Evolutionary conservation across 1,140 invertebrate species (phyloP).

Genomic region (Campoletis sonorensis): DNA sequence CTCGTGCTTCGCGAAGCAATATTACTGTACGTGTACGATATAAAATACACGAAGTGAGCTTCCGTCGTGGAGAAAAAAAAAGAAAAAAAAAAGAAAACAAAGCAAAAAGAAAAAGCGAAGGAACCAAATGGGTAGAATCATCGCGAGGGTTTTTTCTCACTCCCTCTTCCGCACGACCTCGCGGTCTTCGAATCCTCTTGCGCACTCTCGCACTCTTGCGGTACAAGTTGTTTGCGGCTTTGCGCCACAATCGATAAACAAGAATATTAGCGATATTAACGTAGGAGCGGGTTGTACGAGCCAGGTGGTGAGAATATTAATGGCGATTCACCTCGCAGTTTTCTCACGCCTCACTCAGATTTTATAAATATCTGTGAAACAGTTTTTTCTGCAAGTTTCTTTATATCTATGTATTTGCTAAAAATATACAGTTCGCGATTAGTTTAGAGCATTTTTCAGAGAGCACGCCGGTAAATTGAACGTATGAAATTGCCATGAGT

Average conservation of each 20-base stretch:
- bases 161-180: neutral
- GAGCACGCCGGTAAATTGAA: neutral
- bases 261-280: slow-evolving; percentile 59
- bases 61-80: neutral
- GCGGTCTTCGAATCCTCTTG: neutral
- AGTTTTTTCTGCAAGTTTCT: neutral
- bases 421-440: neutral
- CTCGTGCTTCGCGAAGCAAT: neutral
- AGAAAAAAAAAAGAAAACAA: too few species aligned
- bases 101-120: too few species aligned
- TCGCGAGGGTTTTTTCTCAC: slow-evolving; percentile 7
- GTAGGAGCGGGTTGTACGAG: slow-evolving; percentile 4
- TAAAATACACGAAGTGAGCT: slow-evolving; percentile 14
- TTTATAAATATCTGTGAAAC: slow-evolving; percentile 3
- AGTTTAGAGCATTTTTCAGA: neutral
- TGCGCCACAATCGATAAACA: slow-evolving; percentile 55
- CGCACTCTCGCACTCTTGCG: slow-evolving; percentile 11
- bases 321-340: slow-evolving; percentile 23
- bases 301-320: slow-evolving; percentile 33
- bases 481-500: neutral
- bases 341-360: neutral
- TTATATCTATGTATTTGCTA: neutral
- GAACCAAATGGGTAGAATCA: neutral
- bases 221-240: slow-evolving; percentile 38
- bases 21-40: neutral